Evolutionary conservation across 2,113 vertebrate species (phyloP).

Genomic region (Notothenia rossii): DNA sequence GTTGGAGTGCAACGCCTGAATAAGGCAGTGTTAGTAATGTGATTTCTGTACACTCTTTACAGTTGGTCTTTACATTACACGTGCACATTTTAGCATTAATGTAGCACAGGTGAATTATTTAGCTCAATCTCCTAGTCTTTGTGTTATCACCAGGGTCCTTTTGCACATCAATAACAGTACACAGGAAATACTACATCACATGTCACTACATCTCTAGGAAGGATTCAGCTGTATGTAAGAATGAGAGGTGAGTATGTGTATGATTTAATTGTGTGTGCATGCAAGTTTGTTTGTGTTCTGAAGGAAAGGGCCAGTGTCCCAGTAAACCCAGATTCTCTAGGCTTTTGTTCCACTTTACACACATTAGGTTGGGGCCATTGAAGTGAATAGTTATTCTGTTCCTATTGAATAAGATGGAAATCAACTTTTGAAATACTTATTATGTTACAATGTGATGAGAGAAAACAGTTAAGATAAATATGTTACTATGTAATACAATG

Average conservation of each 20-base stretch:
- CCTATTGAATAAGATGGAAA: constrained; percentile 80
- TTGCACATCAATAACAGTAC: constrained; percentile 41
- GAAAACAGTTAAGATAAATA: constrained; percentile 73
- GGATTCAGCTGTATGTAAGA: constrained; percentile 43
- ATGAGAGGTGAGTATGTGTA: constrained; percentile 28
- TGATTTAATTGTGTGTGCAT: constrained; percentile 28
- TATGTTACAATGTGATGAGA: constrained; percentile 83
- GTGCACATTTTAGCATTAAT: constrained; percentile 36
- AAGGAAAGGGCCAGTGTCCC: constrained; percentile 37
- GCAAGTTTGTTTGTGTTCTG: constrained; percentile 38
- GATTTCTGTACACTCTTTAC: constrained; percentile 22
- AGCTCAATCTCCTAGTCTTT: constrained; percentile 22
- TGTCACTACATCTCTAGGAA: constrained; percentile 53
- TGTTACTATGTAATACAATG: constrained; percentile 80
- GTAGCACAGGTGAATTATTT: constrained; percentile 37
- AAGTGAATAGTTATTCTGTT: constrained; percentile 82
- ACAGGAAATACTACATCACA: constrained; percentile 39
- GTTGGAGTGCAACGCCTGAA: constrained; percentile 26
- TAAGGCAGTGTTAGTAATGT: constrained; percentile 26
- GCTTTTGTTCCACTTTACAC: constrained; percentile 47
- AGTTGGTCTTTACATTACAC: constrained; percentile 50
- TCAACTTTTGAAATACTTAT: constrained; percentile 77
- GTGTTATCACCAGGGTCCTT: constrained; percentile 43
- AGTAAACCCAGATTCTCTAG: constrained; percentile 57
- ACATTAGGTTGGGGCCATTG: constrained; percentile 59